Percentiles rank a stretch among this genome's conserved stretches.
phyloP scores from a whole-genome alignment of 2,888 invertebrate genomes.

The Helobdella robusta region DNA sequence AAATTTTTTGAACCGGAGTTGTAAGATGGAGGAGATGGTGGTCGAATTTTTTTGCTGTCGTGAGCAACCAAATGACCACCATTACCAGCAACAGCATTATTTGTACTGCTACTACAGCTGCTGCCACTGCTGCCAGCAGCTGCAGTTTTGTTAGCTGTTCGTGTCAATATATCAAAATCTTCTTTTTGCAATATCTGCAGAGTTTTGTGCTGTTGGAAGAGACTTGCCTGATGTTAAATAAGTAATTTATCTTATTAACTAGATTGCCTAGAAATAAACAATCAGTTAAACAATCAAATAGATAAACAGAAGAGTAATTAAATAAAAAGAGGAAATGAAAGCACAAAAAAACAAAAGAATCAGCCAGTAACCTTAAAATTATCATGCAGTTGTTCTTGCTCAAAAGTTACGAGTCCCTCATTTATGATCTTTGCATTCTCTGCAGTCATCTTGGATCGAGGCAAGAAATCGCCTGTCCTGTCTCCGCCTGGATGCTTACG shows the following conservation, averaged over 20 bases:
- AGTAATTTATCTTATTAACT: too few relatives aligned
- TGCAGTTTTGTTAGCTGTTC: conserved; percentile 53
- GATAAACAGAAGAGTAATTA: too few relatives aligned
- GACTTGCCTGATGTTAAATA: conserved; percentile 1
- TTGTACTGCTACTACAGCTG: conserved; percentile 35
- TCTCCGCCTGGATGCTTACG: conserved; percentile 81
- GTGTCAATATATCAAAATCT: conserved; percentile 64
- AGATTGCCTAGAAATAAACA: too few relatives aligned
- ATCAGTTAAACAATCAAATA: too few relatives aligned
- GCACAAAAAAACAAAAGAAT: too few relatives aligned
- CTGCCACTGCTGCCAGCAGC: conserved; percentile 50
- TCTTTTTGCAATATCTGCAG: conserved; percentile 79
- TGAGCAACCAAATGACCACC: too few relatives aligned
- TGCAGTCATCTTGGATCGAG: conserved; percentile 84
- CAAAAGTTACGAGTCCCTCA: conserved; percentile 89
- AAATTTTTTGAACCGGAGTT: too few relatives aligned
- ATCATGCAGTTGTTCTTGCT: conserved; percentile 61
- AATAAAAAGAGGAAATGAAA: too few relatives aligned
- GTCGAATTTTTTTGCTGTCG: conserved; percentile 43
- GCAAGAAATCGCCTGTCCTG: conserved; percentile 77
- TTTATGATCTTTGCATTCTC: conserved; percentile 89
- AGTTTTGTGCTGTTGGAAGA: conserved; percentile 54
- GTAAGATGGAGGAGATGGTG: conserved; percentile 41
- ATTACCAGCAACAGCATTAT: too few relatives aligned
- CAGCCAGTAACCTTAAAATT: conserved; percentile 17